Evolutionary conservation across 2,797 vertebrate species (phyloP).

Genomic region (Gymnoscopelus braueri): DNA sequence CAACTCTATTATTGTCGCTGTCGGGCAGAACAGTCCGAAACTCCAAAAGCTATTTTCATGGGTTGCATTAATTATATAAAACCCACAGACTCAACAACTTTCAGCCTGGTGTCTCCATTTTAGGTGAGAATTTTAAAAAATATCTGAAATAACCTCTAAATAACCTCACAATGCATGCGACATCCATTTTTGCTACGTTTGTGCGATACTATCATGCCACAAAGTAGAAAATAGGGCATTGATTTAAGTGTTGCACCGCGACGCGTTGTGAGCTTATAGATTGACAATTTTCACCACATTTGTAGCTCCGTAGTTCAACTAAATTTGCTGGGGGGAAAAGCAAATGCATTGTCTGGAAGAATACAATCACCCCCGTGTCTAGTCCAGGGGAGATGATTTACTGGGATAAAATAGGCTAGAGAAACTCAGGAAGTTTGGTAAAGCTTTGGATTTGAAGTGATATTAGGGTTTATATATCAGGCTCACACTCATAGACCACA

Average conservation of each 20-base stretch:
- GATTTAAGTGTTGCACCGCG: slow-evolving; percentile 11
- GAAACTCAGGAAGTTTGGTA: slow-evolving; percentile 61
- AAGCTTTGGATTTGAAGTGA: slow-evolving; percentile 55
- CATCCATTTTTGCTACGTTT: too few species aligned
- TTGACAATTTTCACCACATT: too few species aligned
- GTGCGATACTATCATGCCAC: too few species aligned
- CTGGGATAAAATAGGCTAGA: slow-evolving; percentile 50
- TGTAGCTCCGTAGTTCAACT: slow-evolving; percentile 29
- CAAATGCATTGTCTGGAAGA: slow-evolving; percentile 49
- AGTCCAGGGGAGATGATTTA: slow-evolving; percentile 57
- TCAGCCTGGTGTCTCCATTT: too few species aligned
- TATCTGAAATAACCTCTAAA: too few species aligned
- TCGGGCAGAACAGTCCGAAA: too few species aligned
- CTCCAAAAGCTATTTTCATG: too few species aligned
- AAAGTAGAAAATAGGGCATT: too few species aligned
- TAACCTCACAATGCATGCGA: too few species aligned
- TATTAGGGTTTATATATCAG: slow-evolving; percentile 68
- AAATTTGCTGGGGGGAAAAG: slow-evolving; percentile 36
- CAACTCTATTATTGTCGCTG: slow-evolving; percentile 10
- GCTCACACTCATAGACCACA: slow-evolving; percentile 43
- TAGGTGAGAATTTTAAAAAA: too few species aligned
- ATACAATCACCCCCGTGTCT: slow-evolving; percentile 49
- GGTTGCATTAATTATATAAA: too few species aligned
- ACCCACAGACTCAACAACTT: too few species aligned
- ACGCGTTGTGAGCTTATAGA: neutral